Base-by-base conservation (phyloP, 2,797 vertebrate species). In the Peromyscus attwateri region DNA sequence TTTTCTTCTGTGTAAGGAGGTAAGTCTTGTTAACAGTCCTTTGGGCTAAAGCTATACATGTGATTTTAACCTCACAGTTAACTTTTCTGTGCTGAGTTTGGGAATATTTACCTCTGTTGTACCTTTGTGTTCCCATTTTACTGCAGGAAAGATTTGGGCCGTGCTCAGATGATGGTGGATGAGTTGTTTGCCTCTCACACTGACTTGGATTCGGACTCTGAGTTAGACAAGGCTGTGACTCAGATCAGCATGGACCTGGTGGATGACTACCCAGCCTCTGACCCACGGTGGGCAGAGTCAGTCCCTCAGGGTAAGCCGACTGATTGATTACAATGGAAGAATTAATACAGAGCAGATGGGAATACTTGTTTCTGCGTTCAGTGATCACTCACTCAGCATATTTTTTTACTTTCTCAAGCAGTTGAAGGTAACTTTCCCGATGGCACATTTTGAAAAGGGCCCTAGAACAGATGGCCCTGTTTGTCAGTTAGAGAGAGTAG, bases 211-310 rank as follows among this genome's bases (percentile, higher is more conserved):
- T 98, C 98, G 1, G 98, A 99, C 31, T 75, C 97, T n/a, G 99
- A 99, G 79, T 98, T 99, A 90, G 99, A 99, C 80, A 95, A 68
- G 46, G 97, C 99, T 43, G 99, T 99, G 92, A 99, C 98, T 49
- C 99, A 99, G 62, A 99, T 99, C 96, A 99, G 99, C 77, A 97
- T 99, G 93, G 99, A 99, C 92, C 98, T 99, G 96, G 98, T 99
- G 96, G 99, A 99, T 29, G 99, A 99, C 94, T 99, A 99, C 95
- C 99, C 99, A 8, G 99, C 99, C 2, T 99, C 99, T 7, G 99
- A 99, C 97, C 99, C 99, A 1, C 99, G 99, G 89, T 99, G 99
- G 99, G 99, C 99, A 0, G 99, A 99, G 97, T 99, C 99, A 13
- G 99, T 99, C 40, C 99, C 99, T 0, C 99, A 99, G 23, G 99